phyloP scores from a whole-genome alignment of 2,888 invertebrate genomes.

The Drosophila leonis region DNA sequence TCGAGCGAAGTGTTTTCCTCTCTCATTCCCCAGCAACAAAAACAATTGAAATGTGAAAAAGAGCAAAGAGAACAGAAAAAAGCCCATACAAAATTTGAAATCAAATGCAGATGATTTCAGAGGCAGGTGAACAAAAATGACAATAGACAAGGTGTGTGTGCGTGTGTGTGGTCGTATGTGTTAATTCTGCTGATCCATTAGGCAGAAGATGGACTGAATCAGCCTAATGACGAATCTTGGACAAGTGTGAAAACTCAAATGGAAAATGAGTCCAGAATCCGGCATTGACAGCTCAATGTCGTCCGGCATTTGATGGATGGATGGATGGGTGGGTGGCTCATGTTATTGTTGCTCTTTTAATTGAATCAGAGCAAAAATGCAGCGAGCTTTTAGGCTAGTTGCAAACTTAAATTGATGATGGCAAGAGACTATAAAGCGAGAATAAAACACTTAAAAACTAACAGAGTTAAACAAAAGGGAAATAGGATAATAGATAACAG shows the following conservation, averaged over 20 bases:
- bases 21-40: slow-evolving; percentile 33
- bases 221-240: slow-evolving; percentile 42
- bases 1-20: slow-evolving; percentile 37
- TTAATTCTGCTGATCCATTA: slow-evolving; percentile 55
- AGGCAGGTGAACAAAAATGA: slow-evolving; percentile 61
- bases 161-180: slow-evolving; percentile 5
- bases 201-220: slow-evolving; percentile 36
- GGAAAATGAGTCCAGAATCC: slow-evolving; percentile 41
- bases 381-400: slow-evolving; percentile 21
- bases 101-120: slow-evolving; percentile 61
- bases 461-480: neutral
- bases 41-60: slow-evolving; percentile 27
- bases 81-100: slow-evolving; percentile 48
- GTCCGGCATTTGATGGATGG: slow-evolving; percentile 40
- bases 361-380: slow-evolving; percentile 25
- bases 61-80: slow-evolving; percentile 1
- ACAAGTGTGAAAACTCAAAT: slow-evolving; percentile 48
- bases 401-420: slow-evolving; percentile 21
- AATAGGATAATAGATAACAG: neutral
- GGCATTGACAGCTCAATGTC: slow-evolving; percentile 44
- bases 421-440: neutral
- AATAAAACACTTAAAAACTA: slow-evolving; percentile 8
- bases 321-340: slow-evolving; percentile 28
- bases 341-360: slow-evolving; percentile 4
- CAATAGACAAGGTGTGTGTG: slow-evolving; percentile 15